Conservation (phyloP, 2,113 vertebrate species). For the Pelmatolapia mariae region DNA sequence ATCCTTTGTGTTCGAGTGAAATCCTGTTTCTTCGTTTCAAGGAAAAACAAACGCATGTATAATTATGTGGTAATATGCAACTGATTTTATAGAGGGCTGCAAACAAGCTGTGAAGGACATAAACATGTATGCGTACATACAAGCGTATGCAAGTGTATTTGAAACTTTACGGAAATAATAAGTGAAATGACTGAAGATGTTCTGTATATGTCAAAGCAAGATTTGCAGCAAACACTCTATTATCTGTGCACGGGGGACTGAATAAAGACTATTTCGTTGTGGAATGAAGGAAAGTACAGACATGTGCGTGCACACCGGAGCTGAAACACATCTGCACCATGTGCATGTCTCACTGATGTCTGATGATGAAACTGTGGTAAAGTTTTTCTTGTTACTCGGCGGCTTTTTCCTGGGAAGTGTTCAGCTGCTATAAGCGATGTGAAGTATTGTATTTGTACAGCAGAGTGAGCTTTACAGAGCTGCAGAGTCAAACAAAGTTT, state of each 20-base stretch:
- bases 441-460: neutral
- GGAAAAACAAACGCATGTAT: neutral
- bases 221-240: neutral
- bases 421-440: neutral
- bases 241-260: neutral
- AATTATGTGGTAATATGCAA: neutral
- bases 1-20: neutral
- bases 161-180: neutral
- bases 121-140: neutral
- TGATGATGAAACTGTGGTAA: neutral
- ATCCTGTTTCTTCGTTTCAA: neutral
- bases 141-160: neutral
- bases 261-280: neutral
- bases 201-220: neutral
- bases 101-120: neutral
- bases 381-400: neutral
- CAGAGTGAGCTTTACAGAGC: neutral
- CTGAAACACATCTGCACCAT: neutral
- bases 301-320: neutral
- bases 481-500: neutral
- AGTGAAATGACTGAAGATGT: neutral
- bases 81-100: neutral
- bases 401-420: neutral
- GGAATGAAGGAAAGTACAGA: neutral
- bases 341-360: neutral